phyloP scores from a whole-genome alignment of 2,888 invertebrate genomes.

The Vesta saturnalis region DNA sequence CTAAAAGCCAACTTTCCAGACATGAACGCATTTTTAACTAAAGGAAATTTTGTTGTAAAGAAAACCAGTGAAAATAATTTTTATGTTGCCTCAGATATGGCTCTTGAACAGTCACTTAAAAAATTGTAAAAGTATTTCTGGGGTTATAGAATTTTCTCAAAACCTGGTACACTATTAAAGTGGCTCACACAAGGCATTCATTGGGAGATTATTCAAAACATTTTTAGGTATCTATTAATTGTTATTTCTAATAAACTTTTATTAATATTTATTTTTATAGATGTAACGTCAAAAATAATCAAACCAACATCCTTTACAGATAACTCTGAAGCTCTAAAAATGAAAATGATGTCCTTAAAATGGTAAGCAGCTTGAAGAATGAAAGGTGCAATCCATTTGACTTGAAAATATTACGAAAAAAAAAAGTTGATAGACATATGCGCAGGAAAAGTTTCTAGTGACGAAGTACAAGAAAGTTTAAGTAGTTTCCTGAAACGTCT shows the following conservation, averaged over 20 bases:
- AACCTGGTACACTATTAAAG: background rate
- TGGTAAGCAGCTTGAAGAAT: constrained; percentile 9
- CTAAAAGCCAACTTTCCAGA: background rate
- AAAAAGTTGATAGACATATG: constrained; percentile 12
- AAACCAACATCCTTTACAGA: background rate
- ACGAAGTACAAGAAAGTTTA: constrained; percentile 13
- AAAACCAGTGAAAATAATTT: background rate
- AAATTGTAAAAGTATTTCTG: background rate
- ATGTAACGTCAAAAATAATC: background rate
- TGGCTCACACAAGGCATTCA: background rate
- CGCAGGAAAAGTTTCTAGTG: constrained; percentile 19
- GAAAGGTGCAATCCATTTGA: constrained; percentile 30
- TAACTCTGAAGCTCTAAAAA: background rate
- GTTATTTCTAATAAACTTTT: background rate
- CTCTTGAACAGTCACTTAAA: background rate
- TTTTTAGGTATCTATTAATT: background rate
- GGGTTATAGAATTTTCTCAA: background rate
- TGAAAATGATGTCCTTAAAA: constrained; percentile 19
- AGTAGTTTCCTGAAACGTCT: background rate
- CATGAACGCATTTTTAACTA: constrained; percentile 6
- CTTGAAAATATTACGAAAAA: constrained; percentile 5
- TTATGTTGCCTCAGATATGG: background rate
- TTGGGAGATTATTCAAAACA: background rate
- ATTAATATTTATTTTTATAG: background rate
- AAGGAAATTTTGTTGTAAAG: constrained; percentile 19